These are phyloP conservation scores for Paedocypris sp. DNA, from an alignment of 2,113 vertebrate genomes.

Conservation along the genomic window DNA sequence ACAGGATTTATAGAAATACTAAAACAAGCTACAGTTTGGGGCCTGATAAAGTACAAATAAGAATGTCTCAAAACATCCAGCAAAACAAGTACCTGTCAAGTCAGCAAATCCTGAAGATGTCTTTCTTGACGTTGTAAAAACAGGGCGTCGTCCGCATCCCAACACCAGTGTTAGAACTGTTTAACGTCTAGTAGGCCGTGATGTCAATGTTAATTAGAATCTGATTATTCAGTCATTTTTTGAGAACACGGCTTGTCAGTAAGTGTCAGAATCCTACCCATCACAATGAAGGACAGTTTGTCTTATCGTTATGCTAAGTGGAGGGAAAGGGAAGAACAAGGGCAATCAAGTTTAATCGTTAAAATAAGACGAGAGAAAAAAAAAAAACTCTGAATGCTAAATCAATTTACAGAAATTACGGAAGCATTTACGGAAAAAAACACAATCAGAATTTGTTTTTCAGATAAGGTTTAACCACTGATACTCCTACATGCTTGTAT, in stretches of 20 bases:
- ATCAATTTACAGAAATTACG: too few species aligned
- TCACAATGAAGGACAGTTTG: not conserved
- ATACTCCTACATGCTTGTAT: too few species aligned
- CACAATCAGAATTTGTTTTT: too few species aligned
- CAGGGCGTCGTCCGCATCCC: not conserved
- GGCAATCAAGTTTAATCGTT: not conserved
- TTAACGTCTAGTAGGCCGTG: not conserved
- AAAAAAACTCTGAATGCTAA: too few species aligned
- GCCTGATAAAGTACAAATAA: not conserved
- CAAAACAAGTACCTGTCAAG: not conserved
- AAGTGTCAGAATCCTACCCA: not conserved
- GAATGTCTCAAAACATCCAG: too few species aligned
- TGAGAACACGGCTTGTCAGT: not conserved
- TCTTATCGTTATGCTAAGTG: not conserved
- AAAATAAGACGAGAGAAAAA: not conserved
- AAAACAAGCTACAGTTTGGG: too few species aligned
- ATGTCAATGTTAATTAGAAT: slow-evolving; percentile 8
- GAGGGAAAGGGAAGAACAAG: not conserved
- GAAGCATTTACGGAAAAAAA: too few species aligned
- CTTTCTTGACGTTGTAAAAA: not conserved
- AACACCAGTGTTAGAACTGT: not conserved
- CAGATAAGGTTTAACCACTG: too few species aligned
- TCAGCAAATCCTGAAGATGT: not conserved
- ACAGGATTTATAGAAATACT: too few species aligned
- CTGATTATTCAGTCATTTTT: slow-evolving; percentile 7